phyloP scores from a whole-genome alignment of 2,113 vertebrate genomes.

The Anolis carolinensis region DNA sequence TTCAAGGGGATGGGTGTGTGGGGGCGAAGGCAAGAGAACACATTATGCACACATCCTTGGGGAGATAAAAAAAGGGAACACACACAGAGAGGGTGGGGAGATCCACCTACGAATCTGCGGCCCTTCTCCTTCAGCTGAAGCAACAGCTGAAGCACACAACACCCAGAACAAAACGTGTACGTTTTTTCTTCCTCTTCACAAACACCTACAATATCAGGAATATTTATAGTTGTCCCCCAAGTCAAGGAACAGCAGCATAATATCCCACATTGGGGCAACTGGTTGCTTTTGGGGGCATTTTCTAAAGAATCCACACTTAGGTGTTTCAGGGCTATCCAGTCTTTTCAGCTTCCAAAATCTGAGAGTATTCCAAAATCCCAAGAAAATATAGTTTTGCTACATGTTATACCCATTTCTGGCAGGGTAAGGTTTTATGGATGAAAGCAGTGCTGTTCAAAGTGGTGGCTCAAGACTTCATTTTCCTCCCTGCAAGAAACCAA shows the following conservation, averaged over 20 bases:
- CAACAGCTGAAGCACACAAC: not conserved
- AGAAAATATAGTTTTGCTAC: too few species aligned
- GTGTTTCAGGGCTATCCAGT: not conserved
- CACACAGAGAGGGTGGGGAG: rapidly evolving
- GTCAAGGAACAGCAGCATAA: not conserved
- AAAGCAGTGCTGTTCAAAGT: too few species aligned
- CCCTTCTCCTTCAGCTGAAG: conserved; percentile 20
- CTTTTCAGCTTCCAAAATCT: not conserved
- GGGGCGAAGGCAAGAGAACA: rapidly evolving
- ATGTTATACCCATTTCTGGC: too few species aligned
- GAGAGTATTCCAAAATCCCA: not conserved
- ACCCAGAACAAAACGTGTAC: not conserved
- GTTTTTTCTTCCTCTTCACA: too few species aligned
- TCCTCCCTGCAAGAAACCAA: not conserved
- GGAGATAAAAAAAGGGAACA: not conserved
- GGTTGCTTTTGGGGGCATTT: not conserved
- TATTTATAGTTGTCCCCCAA: too few species aligned
- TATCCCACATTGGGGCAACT: not conserved
- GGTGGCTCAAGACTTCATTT: not conserved
- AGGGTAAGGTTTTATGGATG: too few species aligned
- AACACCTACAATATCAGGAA: not conserved
- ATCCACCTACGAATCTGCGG: not conserved
- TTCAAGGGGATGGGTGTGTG: not conserved
- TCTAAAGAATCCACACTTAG: not conserved
- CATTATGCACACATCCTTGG: rapidly evolving